Base-by-base conservation (phyloP, 2,888 invertebrate species). In the Digitonthophagus gazella region DNA sequence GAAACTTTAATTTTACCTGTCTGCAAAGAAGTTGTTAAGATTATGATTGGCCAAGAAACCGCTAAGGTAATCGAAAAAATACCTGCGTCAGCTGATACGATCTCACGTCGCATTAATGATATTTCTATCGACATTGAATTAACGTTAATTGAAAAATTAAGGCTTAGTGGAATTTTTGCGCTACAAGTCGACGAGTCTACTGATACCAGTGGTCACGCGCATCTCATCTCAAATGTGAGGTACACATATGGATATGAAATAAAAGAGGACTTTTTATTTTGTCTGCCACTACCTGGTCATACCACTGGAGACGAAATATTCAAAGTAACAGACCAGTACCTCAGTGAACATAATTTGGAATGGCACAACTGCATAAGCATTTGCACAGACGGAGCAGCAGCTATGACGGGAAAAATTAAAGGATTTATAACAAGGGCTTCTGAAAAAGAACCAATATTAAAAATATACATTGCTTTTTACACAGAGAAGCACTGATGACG, bases 71-170 rank as follows among this genome's bases (percentile, higher is more conserved):
- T 56, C 11, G 11, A 56, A 56, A 56, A 56, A 3, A 56, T 56
- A 56, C 56, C 56, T 4, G 4, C 56, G 56, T 56, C 56, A 56
- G 56, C 56, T 15, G 56, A 56, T 56, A 56, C 56, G 11, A 56
- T 56, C 56, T 56, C n/a, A 68, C 57, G 54, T 67, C 58, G 58
- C 58, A 58, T 3, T 56, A 56, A 56, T 56, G 56, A 56, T 56
- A 56, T 56, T 56, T 56, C 56, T 56, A 56, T 14, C 56, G 11
- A 56, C 56, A 56, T 56, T 56, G 14, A 56, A 56, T 56, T 11
- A 3, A 56, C 58, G 58, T 15, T 58, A 58, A 58, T 15, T 58
- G 58, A 58, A 58, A 58, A 58, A 58, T 58, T 58, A 58, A 6
- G 58, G 58, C 58, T 58, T 58, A 58, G 58, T 58, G 58, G 58